Evolutionary conservation across 2,888 invertebrate species (phyloP).

Genomic region (Cosmorhoe ocellata): DNA sequence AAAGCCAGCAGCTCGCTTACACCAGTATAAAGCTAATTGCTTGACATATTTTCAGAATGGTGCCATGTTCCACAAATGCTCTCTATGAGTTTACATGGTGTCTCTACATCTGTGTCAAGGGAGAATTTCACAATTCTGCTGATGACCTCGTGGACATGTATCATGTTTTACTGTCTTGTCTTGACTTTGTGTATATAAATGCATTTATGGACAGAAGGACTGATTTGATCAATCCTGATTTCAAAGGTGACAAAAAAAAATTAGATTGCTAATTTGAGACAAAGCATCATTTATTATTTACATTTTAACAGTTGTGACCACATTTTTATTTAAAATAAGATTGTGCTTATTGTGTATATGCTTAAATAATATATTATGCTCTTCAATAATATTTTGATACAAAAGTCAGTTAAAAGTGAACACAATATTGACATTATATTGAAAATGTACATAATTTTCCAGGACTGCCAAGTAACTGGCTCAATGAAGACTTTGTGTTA

Average conservation of each 20-base stretch:
- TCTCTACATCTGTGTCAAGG: constrained; percentile 94
- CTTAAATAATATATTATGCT: too few relatives aligned
- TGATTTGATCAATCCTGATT: constrained; percentile 93
- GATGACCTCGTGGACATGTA: constrained; percentile 97
- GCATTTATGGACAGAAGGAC: constrained; percentile 89
- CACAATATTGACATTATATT: too few relatives aligned
- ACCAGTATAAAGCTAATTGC: too few relatives aligned
- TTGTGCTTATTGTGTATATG: too few relatives aligned
- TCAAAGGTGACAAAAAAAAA: constrained; percentile 86
- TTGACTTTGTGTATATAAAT: constrained; percentile 95
- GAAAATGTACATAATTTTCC: constrained; percentile 15
- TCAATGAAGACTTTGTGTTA: constrained; percentile 79
- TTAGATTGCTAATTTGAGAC: too few relatives aligned
- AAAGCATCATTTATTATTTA: too few relatives aligned
- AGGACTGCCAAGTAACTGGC: constrained; percentile 89
- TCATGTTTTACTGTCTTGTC: constrained; percentile 93
- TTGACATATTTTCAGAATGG: constrained; percentile 78
- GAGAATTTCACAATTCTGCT: constrained; percentile 91
- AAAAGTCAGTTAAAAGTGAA: too few relatives aligned
- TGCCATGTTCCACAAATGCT: constrained; percentile 90
- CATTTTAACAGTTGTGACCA: too few relatives aligned
- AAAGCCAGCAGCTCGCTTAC: too few relatives aligned
- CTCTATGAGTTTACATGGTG: constrained; percentile 98
- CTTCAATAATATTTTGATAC: too few relatives aligned
- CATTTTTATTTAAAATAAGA: too few relatives aligned